These are phyloP conservation scores for Pampusana beccarii DNA, from an alignment of 2,113 vertebrate genomes.

Conservation along the genomic window DNA sequence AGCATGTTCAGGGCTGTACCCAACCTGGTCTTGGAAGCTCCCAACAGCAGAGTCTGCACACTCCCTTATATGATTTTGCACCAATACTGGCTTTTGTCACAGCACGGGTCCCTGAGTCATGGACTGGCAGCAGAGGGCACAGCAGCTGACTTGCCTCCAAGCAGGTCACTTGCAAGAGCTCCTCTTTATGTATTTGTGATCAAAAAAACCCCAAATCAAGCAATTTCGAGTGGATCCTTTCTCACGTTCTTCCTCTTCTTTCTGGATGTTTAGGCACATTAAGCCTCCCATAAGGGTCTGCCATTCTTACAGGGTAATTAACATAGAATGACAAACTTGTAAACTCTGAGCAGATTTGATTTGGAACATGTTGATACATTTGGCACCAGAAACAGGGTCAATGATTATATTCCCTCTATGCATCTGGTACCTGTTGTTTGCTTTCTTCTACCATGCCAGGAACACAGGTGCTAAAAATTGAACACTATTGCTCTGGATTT, in stretches of 20 bases:
- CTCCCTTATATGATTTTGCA: too few species aligned
- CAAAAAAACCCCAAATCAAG: neutral
- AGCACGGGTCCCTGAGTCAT: neutral
- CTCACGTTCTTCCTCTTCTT: neutral
- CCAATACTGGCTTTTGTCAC: neutral
- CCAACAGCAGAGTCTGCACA: fast-evolving
- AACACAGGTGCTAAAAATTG: constrained; percentile 43
- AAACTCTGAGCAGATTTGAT: constrained; percentile 64
- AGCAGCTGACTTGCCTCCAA: neutral
- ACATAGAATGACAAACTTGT: constrained; percentile 56
- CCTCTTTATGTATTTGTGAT: neutral
- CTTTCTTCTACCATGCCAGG: constrained; percentile 46
- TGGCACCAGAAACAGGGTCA: constrained; percentile 56
- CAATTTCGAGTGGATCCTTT: neutral
- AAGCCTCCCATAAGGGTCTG: constrained; percentile 2
- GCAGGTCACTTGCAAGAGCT: neutral
- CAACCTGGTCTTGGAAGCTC: neutral
- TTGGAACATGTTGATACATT: constrained; percentile 53
- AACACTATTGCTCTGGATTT: neutral
- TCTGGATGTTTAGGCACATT: neutral
- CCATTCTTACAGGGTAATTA: constrained; percentile 58
- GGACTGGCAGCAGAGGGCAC: neutral
- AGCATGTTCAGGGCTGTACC: neutral
- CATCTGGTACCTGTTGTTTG: constrained; percentile 55
- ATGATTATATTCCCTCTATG: constrained; percentile 42